Conservation (phyloP, 2,113 vertebrate genomes). For the Gymnogyps californianus region DNA sequence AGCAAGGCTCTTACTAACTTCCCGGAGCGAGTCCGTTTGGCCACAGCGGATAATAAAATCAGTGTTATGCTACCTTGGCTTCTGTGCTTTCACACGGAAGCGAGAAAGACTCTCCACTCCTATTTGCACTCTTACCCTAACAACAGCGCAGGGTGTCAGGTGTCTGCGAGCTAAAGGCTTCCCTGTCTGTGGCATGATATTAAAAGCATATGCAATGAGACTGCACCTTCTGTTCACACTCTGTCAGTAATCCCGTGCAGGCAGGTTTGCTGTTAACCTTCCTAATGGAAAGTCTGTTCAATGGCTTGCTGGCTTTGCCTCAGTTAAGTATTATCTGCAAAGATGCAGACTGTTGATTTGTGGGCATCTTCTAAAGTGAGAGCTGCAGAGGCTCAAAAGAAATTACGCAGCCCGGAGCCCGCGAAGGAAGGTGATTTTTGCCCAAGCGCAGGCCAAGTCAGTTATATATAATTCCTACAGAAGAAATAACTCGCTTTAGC, state of each 20-base stretch:
- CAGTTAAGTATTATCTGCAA: conserved; percentile 41
- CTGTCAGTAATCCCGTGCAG: neutral
- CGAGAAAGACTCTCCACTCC: neutral
- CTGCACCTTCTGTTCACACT: conserved; percentile 31
- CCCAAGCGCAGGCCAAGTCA: neutral
- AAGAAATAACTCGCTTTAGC: neutral
- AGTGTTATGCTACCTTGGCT: neutral
- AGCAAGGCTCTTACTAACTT: neutral
- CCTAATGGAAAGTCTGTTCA: conserved; percentile 16
- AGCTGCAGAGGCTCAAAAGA: conserved; percentile 20
- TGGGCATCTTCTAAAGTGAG: conserved; percentile 45
- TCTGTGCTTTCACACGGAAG: neutral
- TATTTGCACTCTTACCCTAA: neutral
- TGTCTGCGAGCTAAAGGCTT: conserved; percentile 4
- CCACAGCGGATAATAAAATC: neutral
- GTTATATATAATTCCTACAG: neutral
- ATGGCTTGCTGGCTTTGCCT: neutral
- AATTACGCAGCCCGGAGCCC: neutral
- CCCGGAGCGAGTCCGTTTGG: fast-evolving
- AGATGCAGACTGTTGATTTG: conserved; percentile 57
- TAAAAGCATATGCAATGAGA: conserved; percentile 59
- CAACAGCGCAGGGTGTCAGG: conserved; percentile 4
- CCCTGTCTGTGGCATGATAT: neutral
- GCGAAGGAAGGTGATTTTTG: neutral
- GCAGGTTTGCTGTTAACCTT: conserved; percentile 54